Base-by-base conservation (phyloP, 2,797 vertebrate species). In the Tenualosa ilisha region DNA sequence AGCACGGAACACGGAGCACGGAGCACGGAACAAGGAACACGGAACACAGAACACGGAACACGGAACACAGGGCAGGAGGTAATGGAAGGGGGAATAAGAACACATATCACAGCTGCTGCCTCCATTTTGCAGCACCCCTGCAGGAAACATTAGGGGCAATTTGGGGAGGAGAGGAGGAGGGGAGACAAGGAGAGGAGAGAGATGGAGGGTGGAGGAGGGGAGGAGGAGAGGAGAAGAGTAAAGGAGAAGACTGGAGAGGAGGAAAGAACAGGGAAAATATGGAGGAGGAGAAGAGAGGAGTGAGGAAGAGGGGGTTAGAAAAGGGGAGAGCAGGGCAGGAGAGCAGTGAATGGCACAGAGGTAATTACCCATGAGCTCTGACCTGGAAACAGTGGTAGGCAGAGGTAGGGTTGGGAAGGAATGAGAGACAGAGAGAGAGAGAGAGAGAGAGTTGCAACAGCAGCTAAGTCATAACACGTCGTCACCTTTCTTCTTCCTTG, bases 171-270 rank as follows among this genome's bases (percentile, higher is more conserved):
- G 31, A 31, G 31, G 31, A 31, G 31, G 31, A 31, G 31, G 31
- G 1, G 31, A 31, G 31, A 1, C n/a, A n/a, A 31, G 31, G 31
- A 31, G 56, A 86, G 24, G 46, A 46, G 7, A 46, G 7, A 46
- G 26, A 84, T 63, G 85, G 53, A 43, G 2, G 31, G 31, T 31
- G 31, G 31, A 0, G 31, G 31, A 31, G 31, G 43, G 79, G 43
- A 89, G 75, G 85, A 53, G 86, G 56, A 85, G 81, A 86, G 7
- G 46, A 46, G 46, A 3, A 46, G 46, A 3, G 46, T 46, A 7
- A 7, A 7, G 46, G 7, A 46, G 7, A 31, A 49, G 9, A 59
- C 4, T 17, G 9, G 31, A 56, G 61, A 83, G 85, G 26, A 31
- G 22, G 11, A 84, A 7, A 46, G 1, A 46, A 7, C 0, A 46